Evolutionary conservation across 2,113 vertebrate genomes (phyloP).

Genomic region (Pristiophorus japonicus): DNA sequence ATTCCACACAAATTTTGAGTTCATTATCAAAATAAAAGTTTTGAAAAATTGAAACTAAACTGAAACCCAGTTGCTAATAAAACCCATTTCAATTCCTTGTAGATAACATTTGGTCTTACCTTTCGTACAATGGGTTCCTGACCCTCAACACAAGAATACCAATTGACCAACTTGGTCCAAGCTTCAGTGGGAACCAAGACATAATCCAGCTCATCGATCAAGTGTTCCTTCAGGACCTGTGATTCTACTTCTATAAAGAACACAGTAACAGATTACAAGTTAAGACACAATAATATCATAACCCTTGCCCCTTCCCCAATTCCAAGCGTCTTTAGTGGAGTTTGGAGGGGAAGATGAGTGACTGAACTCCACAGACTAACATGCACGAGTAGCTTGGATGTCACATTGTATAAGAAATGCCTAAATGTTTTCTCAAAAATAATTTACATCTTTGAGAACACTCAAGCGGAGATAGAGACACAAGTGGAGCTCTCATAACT

Average conservation of each 20-base stretch:
- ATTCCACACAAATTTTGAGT: background rate
- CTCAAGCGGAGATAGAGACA: background rate
- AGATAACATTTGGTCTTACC: constrained; percentile 55
- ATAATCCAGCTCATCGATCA: constrained; percentile 91
- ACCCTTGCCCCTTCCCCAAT: background rate
- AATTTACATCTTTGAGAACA: background rate
- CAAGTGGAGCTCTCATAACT: no score
- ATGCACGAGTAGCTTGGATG: background rate
- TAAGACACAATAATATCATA: background rate
- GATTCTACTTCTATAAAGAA: constrained; percentile 71
- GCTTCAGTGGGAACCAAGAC: constrained; percentile 86
- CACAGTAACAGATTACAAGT: background rate
- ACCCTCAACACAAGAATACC: constrained; percentile 81
- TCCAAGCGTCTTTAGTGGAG: no score
- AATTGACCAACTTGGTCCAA: constrained; percentile 80
- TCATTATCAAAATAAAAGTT: background rate
- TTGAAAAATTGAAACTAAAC: background rate
- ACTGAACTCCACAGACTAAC: background rate
- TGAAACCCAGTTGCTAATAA: background rate
- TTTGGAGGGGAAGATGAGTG: background rate
- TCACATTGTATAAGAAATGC: background rate
- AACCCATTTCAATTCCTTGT: background rate
- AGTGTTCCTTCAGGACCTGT: constrained; percentile 82
- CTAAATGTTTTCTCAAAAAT: background rate
- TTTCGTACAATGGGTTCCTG: constrained; percentile 87